These are phyloP conservation scores for Pristionchus exspectatus DNA, from an alignment of 2,888 invertebrate genomes.

Conservation along the genomic window DNA sequence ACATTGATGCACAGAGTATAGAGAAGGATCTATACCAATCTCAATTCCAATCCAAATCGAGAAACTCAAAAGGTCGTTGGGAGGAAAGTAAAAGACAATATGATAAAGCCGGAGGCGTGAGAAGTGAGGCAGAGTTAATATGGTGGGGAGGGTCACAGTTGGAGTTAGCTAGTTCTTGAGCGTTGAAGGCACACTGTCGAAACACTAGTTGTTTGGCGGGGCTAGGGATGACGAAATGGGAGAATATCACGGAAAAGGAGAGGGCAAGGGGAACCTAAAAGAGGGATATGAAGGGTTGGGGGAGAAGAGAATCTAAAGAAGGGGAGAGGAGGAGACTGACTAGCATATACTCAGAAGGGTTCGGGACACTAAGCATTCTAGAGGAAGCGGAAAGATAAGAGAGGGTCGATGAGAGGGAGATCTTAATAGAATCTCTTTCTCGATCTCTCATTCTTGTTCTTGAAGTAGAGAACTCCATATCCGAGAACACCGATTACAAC, in stretches of 20 bases:
- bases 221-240: not conserved
- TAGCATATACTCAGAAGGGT: constrained; percentile 43
- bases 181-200: constrained; percentile 3
- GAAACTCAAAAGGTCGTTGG: constrained; percentile 38
- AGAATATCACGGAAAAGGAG: constrained; percentile 1
- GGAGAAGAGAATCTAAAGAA: not conserved
- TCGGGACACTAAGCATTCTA: not conserved
- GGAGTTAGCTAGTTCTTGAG: not conserved
- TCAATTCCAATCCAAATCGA: constrained; percentile 5
- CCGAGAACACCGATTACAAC: constrained; percentile 89
- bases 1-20: not conserved
- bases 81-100: not conserved
- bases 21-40: constrained; percentile 1
- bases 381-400: not conserved
- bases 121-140: constrained; percentile 11
- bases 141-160: constrained; percentile 3
- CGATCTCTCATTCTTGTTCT: constrained; percentile 91
- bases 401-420: not conserved
- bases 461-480: constrained; percentile 93
- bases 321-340: not conserved
- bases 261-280: constrained; percentile 40
- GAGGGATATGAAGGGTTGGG: constrained; percentile 20
- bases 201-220: not conserved
- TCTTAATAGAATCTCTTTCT: constrained; percentile 89
- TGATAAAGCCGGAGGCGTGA: constrained; percentile 9